Evolutionary conservation across 1,140 invertebrate genomes (phyloP).

Genomic region (Diorhabda elongata): DNA sequence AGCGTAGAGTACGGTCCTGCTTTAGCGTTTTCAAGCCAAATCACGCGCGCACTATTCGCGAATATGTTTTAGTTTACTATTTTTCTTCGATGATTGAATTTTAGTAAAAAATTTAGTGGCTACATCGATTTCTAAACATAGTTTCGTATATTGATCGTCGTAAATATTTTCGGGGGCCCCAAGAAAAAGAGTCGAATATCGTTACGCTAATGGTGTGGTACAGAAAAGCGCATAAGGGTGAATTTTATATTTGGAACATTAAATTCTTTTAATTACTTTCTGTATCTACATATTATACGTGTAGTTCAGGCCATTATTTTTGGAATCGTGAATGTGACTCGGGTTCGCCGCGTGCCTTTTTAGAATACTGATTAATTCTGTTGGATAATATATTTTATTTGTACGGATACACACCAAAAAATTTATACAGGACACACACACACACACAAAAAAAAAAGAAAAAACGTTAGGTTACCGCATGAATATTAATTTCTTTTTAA

Average conservation of each 20-base stretch:
- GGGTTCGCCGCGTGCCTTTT: conserved; percentile 25
- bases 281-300: conserved; percentile 44
- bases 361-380: conserved; percentile 42
- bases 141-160: too few relatives aligned
- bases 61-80: too few relatives aligned
- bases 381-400: conserved; percentile 39
- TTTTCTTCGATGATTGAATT: too few relatives aligned
- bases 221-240: conserved; percentile 26
- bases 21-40: too few relatives aligned
- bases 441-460: conserved; percentile 9
- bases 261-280: conserved; percentile 45
- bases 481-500: conserved; percentile 33
- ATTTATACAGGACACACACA: conserved; percentile 26
- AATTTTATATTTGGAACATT: conserved; percentile 44
- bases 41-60: too few relatives aligned
- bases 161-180: too few relatives aligned
- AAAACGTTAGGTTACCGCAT: conserved; percentile 30
- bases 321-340: conserved; percentile 37
- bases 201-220: neutral
- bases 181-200: neutral
- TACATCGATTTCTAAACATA: too few relatives aligned
- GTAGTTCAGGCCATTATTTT: conserved; percentile 43
- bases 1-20: too few relatives aligned
- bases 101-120: too few relatives aligned
- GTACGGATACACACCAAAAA: conserved; percentile 29